Evolutionary conservation across 2,888 invertebrate genomes (phyloP).

Genomic region (Pseudoips prasinana): DNA sequence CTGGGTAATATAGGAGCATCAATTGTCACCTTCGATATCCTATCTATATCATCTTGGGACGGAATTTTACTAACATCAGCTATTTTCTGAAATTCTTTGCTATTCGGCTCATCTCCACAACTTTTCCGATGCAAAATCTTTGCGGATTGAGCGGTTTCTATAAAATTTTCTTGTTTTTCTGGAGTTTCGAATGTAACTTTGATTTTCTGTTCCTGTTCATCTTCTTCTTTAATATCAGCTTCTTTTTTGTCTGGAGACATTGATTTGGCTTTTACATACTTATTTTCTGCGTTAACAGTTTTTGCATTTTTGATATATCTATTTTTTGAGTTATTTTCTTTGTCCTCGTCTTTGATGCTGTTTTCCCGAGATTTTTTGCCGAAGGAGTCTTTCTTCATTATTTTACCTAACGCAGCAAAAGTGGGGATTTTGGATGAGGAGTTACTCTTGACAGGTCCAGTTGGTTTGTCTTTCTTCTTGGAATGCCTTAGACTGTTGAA

Average conservation of each 20-base stretch:
- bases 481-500: conserved; percentile 72
- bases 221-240: conserved; percentile 57
- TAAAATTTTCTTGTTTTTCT: conserved; percentile 14
- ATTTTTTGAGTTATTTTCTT: conserved; percentile 45
- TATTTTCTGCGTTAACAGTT: conserved; percentile 57
- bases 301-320: conserved; percentile 70
- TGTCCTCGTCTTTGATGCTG: conserved; percentile 48
- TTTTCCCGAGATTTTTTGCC: conserved; percentile 58
- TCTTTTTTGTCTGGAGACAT: conserved; percentile 64
- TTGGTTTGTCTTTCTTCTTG: conserved; percentile 63
- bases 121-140: conserved; percentile 68
- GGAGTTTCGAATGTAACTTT: conserved; percentile 27
- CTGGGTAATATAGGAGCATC: conserved; percentile 89
- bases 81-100: conserved; percentile 59
- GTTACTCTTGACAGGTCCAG: conserved; percentile 63
- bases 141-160: conserved; percentile 13
- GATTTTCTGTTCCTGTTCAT: conserved; percentile 22
- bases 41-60: conserved; percentile 92
- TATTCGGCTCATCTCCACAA: conserved; percentile 71
- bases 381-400: conserved; percentile 75
- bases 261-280: conserved; percentile 70
- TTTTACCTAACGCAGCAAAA: conserved; percentile 73
- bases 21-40: conserved; percentile 93
- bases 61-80: conserved; percentile 79
- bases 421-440: conserved; percentile 77